Conservation (phyloP, 1,140 invertebrate species). For the Caenorhabditis inopinata region DNA sequence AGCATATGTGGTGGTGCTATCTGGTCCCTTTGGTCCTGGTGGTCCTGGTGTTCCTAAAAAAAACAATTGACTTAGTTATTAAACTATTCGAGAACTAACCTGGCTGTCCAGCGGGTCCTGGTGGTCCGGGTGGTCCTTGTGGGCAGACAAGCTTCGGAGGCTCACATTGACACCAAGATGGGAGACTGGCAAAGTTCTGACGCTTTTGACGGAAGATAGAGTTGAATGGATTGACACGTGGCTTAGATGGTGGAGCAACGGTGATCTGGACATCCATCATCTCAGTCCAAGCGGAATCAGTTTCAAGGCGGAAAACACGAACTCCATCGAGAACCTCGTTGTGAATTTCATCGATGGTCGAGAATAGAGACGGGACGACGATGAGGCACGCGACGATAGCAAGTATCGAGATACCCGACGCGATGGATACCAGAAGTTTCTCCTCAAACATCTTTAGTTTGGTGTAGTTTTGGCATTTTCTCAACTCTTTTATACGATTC, state of each 20-base stretch:
- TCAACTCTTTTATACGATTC: slow-evolving; percentile 28
- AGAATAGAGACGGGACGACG: slow-evolving; percentile 43
- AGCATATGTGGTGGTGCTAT: no score
- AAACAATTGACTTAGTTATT: background rate
- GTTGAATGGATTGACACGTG: no score
- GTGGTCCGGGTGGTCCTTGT: slow-evolving; percentile 43
- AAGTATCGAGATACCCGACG: slow-evolving; percentile 49
- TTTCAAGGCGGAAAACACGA: slow-evolving; percentile 43
- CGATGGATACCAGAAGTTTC: slow-evolving; percentile 47
- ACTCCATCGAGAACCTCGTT: slow-evolving; percentile 3
- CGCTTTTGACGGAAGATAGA: no score
- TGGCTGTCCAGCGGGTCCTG: slow-evolving; percentile 31
- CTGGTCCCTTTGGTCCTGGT: no score
- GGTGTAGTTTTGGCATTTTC: background rate
- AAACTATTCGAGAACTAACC: background rate
- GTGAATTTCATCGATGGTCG: slow-evolving; percentile 44
- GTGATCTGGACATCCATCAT: slow-evolving; percentile 51
- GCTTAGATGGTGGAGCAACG: no score
- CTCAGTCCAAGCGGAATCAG: slow-evolving; percentile 45
- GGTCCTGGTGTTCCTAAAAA: background rate
- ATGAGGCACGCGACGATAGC: slow-evolving; percentile 43
- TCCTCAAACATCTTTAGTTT: slow-evolving; percentile 47
- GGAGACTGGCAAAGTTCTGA: no score
- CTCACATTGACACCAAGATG: no score
- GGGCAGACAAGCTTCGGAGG: slow-evolving; percentile 43